A percentile compares a stretch with the other conserved stretches of the same genome.
Evolutionary conservation across 2,113 vertebrate genomes (phyloP).

Genomic region (Chitala chitala): DNA sequence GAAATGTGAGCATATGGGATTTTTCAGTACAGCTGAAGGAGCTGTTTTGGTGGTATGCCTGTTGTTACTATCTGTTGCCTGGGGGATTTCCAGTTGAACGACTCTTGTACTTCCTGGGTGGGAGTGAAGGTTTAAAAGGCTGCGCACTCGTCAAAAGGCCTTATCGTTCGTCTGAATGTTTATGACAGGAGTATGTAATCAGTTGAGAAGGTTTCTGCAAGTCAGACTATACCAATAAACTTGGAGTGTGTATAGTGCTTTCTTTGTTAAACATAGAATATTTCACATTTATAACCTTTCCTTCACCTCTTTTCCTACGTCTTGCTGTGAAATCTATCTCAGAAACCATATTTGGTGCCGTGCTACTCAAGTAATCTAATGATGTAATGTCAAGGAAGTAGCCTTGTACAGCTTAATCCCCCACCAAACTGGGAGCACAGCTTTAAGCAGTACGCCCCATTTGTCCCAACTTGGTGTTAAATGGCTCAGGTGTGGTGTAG

Average conservation of each 20-base stretch:
- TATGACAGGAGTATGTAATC: not conserved
- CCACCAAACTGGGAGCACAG: no score
- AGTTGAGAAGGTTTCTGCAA: not conserved
- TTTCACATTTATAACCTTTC: no score
- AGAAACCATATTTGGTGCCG: no score
- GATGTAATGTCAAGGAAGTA: no score
- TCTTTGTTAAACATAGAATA: not conserved
- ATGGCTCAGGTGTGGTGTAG: no score
- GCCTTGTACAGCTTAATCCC: no score
- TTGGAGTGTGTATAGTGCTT: not conserved
- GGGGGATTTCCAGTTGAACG: not conserved
- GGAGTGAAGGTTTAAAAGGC: constrained; percentile 23
- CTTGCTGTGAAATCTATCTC: no score
- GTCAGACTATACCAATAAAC: not conserved
- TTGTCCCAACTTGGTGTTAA: not conserved
- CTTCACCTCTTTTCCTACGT: no score
- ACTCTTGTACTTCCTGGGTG: constrained; percentile 19
- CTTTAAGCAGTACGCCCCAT: no score
- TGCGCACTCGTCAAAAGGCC: not conserved
- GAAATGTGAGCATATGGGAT: not conserved
- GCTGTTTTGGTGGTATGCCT: not conserved
- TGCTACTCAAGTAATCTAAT: no score
- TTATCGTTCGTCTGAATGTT: constrained; percentile 12
- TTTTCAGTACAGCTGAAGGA: not conserved
- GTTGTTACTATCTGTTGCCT: not conserved